These are phyloP conservation scores for Sparidentex hasta DNA, from an alignment of 2,797 vertebrate genomes.

Conservation along the genomic window DNA sequence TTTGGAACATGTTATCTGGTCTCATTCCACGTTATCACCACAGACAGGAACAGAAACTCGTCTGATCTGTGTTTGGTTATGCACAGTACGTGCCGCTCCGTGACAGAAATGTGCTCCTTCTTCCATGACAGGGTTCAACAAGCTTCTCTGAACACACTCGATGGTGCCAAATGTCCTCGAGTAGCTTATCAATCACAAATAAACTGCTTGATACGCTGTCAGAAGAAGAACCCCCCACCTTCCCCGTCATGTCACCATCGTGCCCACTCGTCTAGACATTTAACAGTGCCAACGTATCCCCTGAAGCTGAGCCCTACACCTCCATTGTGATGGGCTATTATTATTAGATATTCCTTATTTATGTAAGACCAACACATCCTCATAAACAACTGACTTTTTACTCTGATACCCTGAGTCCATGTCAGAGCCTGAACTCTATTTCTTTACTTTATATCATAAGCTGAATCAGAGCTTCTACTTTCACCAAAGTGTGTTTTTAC, in stretches of 20 bases:
- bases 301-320: no score
- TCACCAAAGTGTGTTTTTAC: no score
- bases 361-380: no score
- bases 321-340: no score
- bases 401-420: no score
- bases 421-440: no score
- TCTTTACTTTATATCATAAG: no score
- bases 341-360: no score
- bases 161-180: neutral
- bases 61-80: slow-evolving; percentile 32
- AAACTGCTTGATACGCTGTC: slow-evolving; percentile 33
- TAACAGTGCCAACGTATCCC: neutral
- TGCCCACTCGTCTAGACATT: slow-evolving; percentile 32
- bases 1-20: slow-evolving; percentile 48
- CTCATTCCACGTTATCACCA: slow-evolving; percentile 26
- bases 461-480: no score
- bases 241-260: slow-evolving; percentile 19
- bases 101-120: slow-evolving; percentile 25
- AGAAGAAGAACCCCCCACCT: slow-evolving; percentile 9
- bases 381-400: no score
- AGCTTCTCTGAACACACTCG: slow-evolving; percentile 12
- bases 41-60: neutral
- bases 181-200: slow-evolving; percentile 38
- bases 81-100: neutral
- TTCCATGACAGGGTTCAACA: slow-evolving; percentile 11